Conservation (phyloP, 2,113 vertebrate genomes). For the Syrrhaptes paradoxus region DNA sequence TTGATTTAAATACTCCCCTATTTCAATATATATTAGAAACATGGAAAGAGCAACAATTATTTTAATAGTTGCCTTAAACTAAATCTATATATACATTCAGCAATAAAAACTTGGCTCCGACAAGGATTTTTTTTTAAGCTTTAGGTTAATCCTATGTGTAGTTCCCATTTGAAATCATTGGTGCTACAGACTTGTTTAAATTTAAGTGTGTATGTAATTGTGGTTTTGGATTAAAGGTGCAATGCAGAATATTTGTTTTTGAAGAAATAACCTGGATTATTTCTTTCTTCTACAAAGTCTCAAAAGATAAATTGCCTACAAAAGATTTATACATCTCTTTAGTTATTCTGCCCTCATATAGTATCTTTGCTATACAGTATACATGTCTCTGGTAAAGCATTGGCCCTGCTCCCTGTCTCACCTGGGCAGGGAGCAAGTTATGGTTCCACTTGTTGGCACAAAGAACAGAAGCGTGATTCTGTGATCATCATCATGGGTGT, state of each 20-base stretch:
- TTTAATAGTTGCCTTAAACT: not conserved
- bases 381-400: not conserved
- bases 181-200: not conserved
- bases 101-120: not conserved
- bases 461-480: not conserved
- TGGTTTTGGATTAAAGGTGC: not conserved
- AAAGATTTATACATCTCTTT: not conserved
- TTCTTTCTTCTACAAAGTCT: not conserved
- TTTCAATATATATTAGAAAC: conserved; percentile 45
- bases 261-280: not conserved
- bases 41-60: not conserved
- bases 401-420: not conserved
- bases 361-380: not conserved
- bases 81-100: not conserved
- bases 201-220: not conserved
- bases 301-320: not conserved
- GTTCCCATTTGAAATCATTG: not conserved
- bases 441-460: not conserved
- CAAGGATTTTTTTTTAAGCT: not conserved
- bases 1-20: not conserved
- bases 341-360: not conserved
- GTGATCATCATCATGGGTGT: not conserved
- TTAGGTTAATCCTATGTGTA: not conserved
- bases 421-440: not conserved
- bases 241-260: not conserved